Conservation (phyloP, 2,888 invertebrate genomes). For the Chymomyza caudatula region DNA sequence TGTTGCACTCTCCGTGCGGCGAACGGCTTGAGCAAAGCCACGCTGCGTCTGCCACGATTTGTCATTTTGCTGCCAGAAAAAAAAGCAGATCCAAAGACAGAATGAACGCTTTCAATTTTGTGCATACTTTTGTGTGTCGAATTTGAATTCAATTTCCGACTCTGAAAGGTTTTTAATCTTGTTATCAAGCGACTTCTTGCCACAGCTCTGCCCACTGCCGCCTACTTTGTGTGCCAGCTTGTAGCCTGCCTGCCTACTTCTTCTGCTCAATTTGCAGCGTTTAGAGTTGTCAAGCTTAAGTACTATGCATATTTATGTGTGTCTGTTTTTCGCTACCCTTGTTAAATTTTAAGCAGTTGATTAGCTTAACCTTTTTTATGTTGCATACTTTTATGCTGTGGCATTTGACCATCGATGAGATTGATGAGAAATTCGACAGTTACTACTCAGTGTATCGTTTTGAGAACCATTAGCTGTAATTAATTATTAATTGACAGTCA, state of each 20-base stretch:
- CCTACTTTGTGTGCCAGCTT: neutral
- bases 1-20: neutral
- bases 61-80: constrained; percentile 66
- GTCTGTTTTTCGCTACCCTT: constrained; percentile 46
- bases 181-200: constrained; percentile 51
- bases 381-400: neutral
- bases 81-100: constrained; percentile 10
- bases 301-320: neutral
- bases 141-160: constrained; percentile 70
- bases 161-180: constrained; percentile 73
- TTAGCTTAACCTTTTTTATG: constrained; percentile 56
- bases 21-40: neutral
- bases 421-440: neutral
- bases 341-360: constrained; percentile 58
- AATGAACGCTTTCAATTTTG: constrained; percentile 46
- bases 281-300: neutral
- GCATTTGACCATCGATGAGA: neutral
- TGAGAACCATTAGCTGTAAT: neutral
- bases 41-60: constrained; percentile 59
- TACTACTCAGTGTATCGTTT: too few relatives aligned
- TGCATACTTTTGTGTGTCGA: constrained; percentile 70
- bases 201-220: constrained; percentile 7
- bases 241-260: constrained; percentile 4
- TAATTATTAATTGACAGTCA: neutral
- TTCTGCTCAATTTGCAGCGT: constrained; percentile 32